Evolutionary conservation across 2,113 vertebrate species (phyloP).

Genomic region (Saimiri boliviensis): DNA sequence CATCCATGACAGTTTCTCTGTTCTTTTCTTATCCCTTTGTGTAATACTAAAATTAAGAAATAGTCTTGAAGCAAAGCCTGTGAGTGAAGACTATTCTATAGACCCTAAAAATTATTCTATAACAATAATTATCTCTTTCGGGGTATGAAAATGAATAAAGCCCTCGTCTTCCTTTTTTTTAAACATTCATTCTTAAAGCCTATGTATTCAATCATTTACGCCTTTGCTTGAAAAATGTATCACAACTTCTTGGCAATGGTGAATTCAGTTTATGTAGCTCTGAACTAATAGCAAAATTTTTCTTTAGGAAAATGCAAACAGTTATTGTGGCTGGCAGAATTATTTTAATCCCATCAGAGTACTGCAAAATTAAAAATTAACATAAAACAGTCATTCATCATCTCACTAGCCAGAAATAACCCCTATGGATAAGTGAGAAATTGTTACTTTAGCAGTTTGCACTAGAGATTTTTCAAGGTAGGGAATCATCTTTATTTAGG

Average conservation of each 20-base stretch:
- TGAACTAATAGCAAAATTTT: not conserved
- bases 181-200: not conserved
- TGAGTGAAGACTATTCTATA: not conserved
- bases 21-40: not conserved
- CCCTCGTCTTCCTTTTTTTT: accelerated
- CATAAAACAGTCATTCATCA: not conserved
- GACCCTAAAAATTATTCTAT: not conserved
- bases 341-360: not conserved
- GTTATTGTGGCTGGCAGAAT: not conserved
- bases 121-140: not conserved
- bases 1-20: not conserved
- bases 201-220: slow-evolving; percentile 4
- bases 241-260: not conserved
- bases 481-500: not conserved
- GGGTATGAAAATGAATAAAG: not conserved
- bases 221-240: not conserved
- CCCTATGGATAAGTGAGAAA: not conserved
- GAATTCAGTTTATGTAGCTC: not conserved
- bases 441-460: not conserved
- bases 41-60: not conserved
- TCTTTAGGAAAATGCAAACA: not conserved
- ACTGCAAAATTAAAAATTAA: not conserved
- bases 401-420: not conserved
- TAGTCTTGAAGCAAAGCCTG: not conserved
- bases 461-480: not conserved